Conservation (phyloP, 2,888 invertebrate genomes). For the Petrophora chlorosata region DNA sequence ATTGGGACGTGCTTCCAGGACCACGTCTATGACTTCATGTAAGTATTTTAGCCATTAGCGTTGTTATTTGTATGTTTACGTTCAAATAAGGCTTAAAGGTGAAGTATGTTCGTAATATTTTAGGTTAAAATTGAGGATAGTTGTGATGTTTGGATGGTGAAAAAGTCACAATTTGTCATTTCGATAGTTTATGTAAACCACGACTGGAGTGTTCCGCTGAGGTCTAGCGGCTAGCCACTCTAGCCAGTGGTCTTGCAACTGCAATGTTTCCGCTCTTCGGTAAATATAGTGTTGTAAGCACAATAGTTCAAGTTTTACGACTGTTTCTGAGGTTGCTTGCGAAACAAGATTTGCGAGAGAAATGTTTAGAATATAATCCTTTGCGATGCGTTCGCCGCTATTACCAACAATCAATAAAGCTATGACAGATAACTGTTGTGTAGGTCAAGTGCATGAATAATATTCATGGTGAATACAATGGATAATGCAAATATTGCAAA, state of each 20-base stretch:
- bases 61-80: slow-evolving; percentile 51
- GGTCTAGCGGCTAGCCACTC: too few relatives aligned
- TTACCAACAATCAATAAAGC: slow-evolving; percentile 25
- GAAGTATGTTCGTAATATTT: slow-evolving; percentile 45
- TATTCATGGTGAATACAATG: neutral
- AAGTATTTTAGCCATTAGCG: slow-evolving; percentile 73
- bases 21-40: slow-evolving; percentile 83
- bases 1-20: slow-evolving; percentile 77
- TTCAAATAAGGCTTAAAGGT: slow-evolving; percentile 41
- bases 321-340: slow-evolving; percentile 10
- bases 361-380: slow-evolving; percentile 17
- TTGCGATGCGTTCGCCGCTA: slow-evolving; percentile 14
- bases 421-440: neutral
- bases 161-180: slow-evolving; percentile 51
- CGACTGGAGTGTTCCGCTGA: slow-evolving; percentile 41
- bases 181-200: slow-evolving; percentile 48
- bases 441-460: slow-evolving; percentile 1
- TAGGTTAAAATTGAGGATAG: slow-evolving; percentile 37
- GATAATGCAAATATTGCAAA: slow-evolving; percentile 5
- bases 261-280: slow-evolving; percentile 4
- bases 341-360: slow-evolving; percentile 3
- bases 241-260: neutral
- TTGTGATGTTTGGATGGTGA: slow-evolving; percentile 56
- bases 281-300: neutral
- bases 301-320: neutral